A percentile compares a stretch with the other conserved stretches of the same genome.
Conservation (phyloP, 2,888 invertebrate species). For the Isoperla grammatica region DNA sequence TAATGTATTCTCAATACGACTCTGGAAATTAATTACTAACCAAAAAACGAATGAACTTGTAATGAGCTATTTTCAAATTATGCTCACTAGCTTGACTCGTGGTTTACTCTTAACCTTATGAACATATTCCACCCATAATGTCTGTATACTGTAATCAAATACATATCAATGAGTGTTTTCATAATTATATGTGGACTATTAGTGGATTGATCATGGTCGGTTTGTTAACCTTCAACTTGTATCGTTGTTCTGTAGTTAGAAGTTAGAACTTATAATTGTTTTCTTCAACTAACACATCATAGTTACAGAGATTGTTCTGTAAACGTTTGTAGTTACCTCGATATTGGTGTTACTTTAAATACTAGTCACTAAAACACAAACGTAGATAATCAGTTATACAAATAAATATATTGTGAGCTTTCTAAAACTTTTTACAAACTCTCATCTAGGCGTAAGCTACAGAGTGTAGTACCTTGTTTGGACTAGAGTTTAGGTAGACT, state of each 20-base stretch:
- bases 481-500: background rate
- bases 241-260: too few species aligned
- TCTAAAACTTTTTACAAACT: background rate
- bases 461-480: slow-evolving; percentile 12
- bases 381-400: background rate
- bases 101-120: background rate
- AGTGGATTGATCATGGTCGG: too few species aligned
- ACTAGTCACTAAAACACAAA: background rate
- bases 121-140: slow-evolving; percentile 14
- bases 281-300: too few species aligned
- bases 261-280: too few species aligned
- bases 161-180: slow-evolving; percentile 13
- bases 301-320: too few species aligned
- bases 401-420: background rate
- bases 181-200: background rate
- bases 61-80: too few species aligned
- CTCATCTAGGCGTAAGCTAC: background rate
- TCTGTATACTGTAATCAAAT: background rate
- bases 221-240: too few species aligned
- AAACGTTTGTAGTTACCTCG: background rate
- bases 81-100: too few species aligned
- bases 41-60: too few species aligned
- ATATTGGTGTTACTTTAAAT: background rate
- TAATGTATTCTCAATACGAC: too few species aligned
- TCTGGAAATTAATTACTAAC: too few species aligned